Percentiles rank a stretch among this genome's conserved stretches.
phyloP scores from a whole-genome alignment of 2,888 invertebrate genomes.

The Lagria hirta region DNA sequence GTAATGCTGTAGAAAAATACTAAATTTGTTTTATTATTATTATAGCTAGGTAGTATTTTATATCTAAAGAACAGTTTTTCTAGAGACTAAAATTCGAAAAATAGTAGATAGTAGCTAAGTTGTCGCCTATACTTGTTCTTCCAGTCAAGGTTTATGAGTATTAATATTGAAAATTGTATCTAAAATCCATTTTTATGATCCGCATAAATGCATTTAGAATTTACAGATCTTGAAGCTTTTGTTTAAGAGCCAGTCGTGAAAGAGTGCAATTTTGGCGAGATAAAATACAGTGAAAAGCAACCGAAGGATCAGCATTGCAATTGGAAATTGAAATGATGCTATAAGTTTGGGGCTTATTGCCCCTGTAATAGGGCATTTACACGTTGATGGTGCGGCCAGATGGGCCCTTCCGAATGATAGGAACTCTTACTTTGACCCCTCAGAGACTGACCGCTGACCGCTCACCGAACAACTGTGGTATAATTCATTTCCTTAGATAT shows the following conservation, averaged over 20 bases:
- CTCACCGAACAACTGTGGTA: conserved; percentile 16
- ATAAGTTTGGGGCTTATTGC: conserved; percentile 51
- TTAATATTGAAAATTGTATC: too few species aligned
- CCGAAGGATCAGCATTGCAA: conserved; percentile 48
- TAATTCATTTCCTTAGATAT: conserved; percentile 15
- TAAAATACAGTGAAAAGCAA: conserved; percentile 32
- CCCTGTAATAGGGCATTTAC: conserved; percentile 52
- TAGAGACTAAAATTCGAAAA: too few species aligned
- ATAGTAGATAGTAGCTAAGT: too few species aligned
- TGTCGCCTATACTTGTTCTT: too few species aligned
- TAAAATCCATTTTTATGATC: too few species aligned
- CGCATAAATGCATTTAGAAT: too few species aligned
- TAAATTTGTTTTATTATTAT: too few species aligned
- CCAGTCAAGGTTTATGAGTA: too few species aligned
- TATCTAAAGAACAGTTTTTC: too few species aligned
- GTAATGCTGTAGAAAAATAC: too few species aligned
- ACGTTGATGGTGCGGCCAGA: conserved; percentile 49
- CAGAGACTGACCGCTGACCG: conserved; percentile 28
- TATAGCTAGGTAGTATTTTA: too few species aligned
- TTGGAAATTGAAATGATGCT: conserved; percentile 54
- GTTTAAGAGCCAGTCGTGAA: conserved; percentile 41
- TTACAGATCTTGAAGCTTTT: too few species aligned
- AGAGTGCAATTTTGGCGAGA: conserved; percentile 34
- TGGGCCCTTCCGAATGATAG: conserved; percentile 35
- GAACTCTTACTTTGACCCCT: conserved; percentile 28